Evolutionary conservation across 2,113 vertebrate genomes (phyloP).

Genomic region (Thryonomys swinderianus): DNA sequence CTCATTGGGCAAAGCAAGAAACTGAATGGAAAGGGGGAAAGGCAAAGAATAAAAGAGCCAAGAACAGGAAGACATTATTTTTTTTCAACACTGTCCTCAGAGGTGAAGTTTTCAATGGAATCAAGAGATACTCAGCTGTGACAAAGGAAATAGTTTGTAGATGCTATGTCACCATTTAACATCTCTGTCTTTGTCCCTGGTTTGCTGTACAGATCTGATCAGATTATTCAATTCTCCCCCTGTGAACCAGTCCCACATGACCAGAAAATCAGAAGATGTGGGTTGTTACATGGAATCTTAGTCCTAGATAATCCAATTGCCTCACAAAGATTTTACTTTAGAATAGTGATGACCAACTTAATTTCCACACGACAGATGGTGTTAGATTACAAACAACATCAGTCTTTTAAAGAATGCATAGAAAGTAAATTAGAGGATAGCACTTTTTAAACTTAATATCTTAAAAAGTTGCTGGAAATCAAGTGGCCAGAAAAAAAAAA

Average conservation of each 20-base stretch:
- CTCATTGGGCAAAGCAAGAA: no score
- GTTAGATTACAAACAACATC: conserved; percentile 54
- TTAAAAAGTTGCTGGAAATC: neutral
- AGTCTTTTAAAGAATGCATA: conserved; percentile 38
- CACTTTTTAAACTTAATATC: conserved; percentile 39
- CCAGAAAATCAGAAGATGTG: conserved; percentile 42
- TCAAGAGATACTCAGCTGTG: neutral
- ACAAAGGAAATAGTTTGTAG: conserved; percentile 14
- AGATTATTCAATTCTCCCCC: neutral
- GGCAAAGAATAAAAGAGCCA: no score
- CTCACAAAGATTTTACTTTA: conserved; percentile 41
- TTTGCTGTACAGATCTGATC: neutral
- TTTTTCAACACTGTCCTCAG: neutral
- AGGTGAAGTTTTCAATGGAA: neutral
- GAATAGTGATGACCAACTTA: conserved; percentile 57
- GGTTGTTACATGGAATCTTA: conserved; percentile 51
- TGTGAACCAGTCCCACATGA: neutral
- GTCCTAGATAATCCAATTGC: conserved; percentile 51
- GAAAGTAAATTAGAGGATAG: conserved; percentile 25
- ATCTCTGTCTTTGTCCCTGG: neutral
- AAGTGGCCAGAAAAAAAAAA: neutral
- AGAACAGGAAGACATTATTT: no score
- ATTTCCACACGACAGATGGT: conserved; percentile 55
- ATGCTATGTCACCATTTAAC: neutral
- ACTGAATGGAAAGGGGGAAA: no score